Conservation (phyloP, 2,888 invertebrate genomes). For the Leucophenga montana region DNA sequence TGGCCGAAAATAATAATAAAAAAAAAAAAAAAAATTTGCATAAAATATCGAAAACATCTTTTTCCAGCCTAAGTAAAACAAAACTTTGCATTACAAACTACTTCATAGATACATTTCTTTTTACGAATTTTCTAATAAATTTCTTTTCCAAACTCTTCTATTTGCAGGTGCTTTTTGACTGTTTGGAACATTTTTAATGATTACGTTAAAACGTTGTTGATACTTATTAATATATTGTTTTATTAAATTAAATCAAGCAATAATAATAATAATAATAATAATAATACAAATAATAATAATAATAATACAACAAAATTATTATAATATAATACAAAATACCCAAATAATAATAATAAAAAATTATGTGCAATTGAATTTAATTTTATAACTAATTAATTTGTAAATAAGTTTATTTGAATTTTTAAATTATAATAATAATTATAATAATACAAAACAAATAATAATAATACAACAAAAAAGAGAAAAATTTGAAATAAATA, state of each 20-base stretch:
- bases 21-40: no score
- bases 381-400: conserved; percentile 51
- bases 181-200: conserved; percentile 74
- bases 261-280: conserved; percentile 44
- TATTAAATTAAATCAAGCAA: conserved; percentile 59
- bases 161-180: conserved; percentile 73
- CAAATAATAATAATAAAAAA: conserved; percentile 44
- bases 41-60: background rate
- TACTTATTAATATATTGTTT: conserved; percentile 70
- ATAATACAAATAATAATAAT: conserved; percentile 46
- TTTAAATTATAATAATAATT: conserved; percentile 45
- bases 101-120: background rate
- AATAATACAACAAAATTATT: conserved; percentile 41
- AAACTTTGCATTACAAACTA: background rate
- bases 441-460: conserved; percentile 42
- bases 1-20: no score
- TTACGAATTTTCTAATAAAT: conserved; percentile 10
- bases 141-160: conserved; percentile 31
- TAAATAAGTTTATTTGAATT: conserved; percentile 48
- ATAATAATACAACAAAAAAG: conserved; percentile 46
- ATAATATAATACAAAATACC: conserved; percentile 36
- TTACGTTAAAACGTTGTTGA: conserved; percentile 74
- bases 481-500: conserved; percentile 33
- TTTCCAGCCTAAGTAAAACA: background rate
- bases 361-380: conserved; percentile 62